Evolutionary conservation across 2,113 vertebrate genomes (phyloP), one percentile per base, ranked within the genome.

Genomic region (Strix uralensis): DNA sequence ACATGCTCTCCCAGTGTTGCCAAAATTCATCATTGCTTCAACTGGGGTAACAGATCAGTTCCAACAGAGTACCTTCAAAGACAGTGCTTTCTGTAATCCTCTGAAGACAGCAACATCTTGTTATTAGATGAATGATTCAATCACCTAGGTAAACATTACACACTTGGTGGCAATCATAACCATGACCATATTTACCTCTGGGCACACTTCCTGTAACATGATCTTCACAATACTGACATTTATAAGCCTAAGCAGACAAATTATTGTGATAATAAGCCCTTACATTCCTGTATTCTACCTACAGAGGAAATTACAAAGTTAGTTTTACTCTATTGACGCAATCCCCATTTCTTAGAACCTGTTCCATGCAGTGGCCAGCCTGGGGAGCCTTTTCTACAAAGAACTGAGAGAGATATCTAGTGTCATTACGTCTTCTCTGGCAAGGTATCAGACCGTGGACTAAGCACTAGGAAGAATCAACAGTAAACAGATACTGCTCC

Each of bases 131-230:
- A 97, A 91, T 89, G 88, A 93, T 95, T 94, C 95, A 96, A 94
- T 95, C 92, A 93, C 75, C 83, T 75, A 96, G 90, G 96, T 95
- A 75, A 95, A 94, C 91, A 95, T 95, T 96, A 96, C 96, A 94
- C 95, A 91, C 94, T 97, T 95, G 94, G 96, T 95, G 94, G 94
- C 93, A 93, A 96, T 93, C 90, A 90, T 82, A 97, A 85, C 88
- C 82, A 90, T 9, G 0, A 54, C 90, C 91, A 91, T 69, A 89
- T 92, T 94, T 95, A 96, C 81, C 92, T 90, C 88, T 29, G 59
- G 71, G 86, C 74, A 93, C 71, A 69, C 67, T 96, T 95, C 81
- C 79, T 92, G 54, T 69, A 92, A 88, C 66, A 47, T 6, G 7
- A 66, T 77, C 79, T 49, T 86, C 92, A 93, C 88, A 61, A 95